These are phyloP conservation scores for Scomber scombrus DNA, from an alignment of 2,113 vertebrate species.

Conservation along the genomic window DNA sequence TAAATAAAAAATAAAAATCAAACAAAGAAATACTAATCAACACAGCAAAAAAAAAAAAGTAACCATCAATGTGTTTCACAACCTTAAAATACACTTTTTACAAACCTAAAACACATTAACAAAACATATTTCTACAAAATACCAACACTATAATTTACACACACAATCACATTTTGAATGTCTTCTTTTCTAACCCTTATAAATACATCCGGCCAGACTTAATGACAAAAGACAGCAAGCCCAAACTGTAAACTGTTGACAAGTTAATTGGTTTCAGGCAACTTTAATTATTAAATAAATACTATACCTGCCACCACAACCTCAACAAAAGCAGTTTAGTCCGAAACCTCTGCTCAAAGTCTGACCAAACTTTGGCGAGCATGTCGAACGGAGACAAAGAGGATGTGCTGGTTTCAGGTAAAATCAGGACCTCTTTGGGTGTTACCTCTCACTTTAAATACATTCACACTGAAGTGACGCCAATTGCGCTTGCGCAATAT, in stretches of 20 bases:
- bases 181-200: not conserved
- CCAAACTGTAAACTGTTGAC: not conserved
- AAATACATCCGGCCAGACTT: not conserved
- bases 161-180: not conserved
- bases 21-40: not conserved
- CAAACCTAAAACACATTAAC: not conserved
- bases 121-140: no score
- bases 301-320: conserved; percentile 70
- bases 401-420: conserved; percentile 39
- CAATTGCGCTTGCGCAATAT: rapidly evolving
- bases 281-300: not conserved
- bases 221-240: not conserved
- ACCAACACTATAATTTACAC: not conserved
- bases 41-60: not conserved
- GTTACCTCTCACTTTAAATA: not conserved
- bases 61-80: no score
- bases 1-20: not conserved
- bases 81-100: no score
- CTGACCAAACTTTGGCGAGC: conserved; percentile 63
- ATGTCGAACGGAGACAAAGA: conserved; percentile 34
- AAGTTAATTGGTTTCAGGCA: not conserved
- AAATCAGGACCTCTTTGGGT: conserved; percentile 1
- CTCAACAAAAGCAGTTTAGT: conserved; percentile 35
- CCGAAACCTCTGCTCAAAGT: conserved; percentile 47
- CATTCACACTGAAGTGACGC: no score